These are phyloP conservation scores for Proteles cristata DNA, from an alignment of 2,113 vertebrate genomes.

Conservation along the genomic window DNA sequence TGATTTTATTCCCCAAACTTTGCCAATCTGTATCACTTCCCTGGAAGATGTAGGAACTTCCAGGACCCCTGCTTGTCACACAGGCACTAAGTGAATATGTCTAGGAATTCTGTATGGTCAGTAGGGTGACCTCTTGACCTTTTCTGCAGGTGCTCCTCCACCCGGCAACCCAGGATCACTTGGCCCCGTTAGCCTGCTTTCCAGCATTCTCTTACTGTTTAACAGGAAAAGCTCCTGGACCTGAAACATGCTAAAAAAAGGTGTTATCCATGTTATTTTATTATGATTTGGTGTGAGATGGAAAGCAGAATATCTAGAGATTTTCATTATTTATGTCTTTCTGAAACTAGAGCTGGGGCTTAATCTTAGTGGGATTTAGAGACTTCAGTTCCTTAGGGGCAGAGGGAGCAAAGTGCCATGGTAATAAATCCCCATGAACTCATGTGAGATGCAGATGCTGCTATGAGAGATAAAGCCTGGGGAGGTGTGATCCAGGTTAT, in stretches of 20 bases:
- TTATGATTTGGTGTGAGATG: background rate
- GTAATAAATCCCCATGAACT: conserved; percentile 66
- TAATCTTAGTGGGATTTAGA: conserved; percentile 64
- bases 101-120: background rate
- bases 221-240: background rate
- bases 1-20: background rate
- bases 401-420: conserved; percentile 31
- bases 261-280: background rate
- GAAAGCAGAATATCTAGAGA: background rate
- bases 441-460: background rate
- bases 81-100: background rate
- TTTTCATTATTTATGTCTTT: conserved; percentile 62
- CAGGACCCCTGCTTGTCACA: background rate
- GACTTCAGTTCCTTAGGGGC: conserved; percentile 40
- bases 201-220: background rate
- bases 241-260: background rate
- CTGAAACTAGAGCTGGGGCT: conserved; percentile 40
- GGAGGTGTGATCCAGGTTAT: background rate
- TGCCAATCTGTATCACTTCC: background rate
- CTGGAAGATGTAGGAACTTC: background rate
- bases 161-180: rapidly evolving
- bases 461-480: background rate
- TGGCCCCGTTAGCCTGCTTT: background rate
- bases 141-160: background rate
- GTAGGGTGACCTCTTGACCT: rapidly evolving